Evolutionary conservation across 2,888 invertebrate genomes (phyloP).

Genomic region (Platycheirus albimanus): DNA sequence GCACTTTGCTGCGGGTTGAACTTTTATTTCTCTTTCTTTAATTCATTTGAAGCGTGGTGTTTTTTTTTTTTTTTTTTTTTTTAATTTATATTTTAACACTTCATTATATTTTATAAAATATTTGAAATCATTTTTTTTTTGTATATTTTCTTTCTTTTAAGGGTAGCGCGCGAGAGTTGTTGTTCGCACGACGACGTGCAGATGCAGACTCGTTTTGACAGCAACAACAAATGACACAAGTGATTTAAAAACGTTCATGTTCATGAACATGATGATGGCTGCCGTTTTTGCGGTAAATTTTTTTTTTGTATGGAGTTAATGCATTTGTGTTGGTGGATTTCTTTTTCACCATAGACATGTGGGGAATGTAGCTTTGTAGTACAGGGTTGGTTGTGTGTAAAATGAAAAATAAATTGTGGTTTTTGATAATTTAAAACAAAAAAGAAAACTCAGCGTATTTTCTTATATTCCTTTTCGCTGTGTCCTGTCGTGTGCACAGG

Average conservation of each 20-base stretch:
- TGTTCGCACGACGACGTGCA: conserved; percentile 74
- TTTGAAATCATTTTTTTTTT: conserved; percentile 54
- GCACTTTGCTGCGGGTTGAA: conserved; percentile 37
- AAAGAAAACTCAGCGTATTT: too few species aligned
- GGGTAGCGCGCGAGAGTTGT: conserved; percentile 67
- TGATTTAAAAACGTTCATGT: conserved; percentile 41
- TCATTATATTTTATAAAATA: conserved; percentile 54
- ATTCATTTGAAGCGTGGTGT: conserved; percentile 17
- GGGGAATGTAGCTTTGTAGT: conserved; percentile 43
- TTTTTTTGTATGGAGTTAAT: too few species aligned
- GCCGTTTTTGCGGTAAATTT: conserved; percentile 33
- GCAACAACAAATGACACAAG: conserved; percentile 72
- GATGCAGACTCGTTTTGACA: conserved; percentile 71
- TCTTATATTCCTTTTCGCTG: too few species aligned
- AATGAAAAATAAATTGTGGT: background rate
- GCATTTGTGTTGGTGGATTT: background rate
- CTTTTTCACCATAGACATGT: conserved; percentile 17
- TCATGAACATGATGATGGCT: conserved; percentile 68
- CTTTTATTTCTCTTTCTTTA: conserved; percentile 1
- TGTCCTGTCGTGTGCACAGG: too few species aligned
- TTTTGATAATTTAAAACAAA: background rate
- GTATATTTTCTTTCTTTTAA: conserved; percentile 4
- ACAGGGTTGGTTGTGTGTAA: background rate
- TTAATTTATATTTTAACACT: too few species aligned
- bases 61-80: too few species aligned